Base-by-base conservation (phyloP, 2,888 invertebrate species). In the Drosophila birchii region DNA sequence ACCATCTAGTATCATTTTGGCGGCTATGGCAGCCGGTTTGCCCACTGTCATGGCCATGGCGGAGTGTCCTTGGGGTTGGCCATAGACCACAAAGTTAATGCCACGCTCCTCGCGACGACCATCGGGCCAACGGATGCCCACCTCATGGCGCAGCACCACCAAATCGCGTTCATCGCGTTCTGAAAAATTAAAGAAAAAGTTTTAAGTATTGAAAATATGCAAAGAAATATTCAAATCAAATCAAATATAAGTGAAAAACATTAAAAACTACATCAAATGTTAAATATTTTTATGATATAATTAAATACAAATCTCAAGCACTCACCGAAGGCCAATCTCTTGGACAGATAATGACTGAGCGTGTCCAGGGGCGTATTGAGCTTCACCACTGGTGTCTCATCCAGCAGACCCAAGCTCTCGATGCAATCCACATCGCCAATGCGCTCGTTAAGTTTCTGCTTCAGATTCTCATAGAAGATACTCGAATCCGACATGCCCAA, bases 21-120 rank as follows among this genome's bases (percentile, higher is more conserved):
- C 96, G 2, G 99, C 98, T 83, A 99, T 99, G 23, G 98, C 99
- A 8, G 98, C 96, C 0, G 96, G 99, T 93, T 95, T 97, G 26
- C 98, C 98, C 11, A 98, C 98, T 11, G 97, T 97, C 88, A 96
- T 95, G 0, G 98, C 96, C 99, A 99, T 99, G 32, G 99, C 99
- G 0, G 99, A 98, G 92, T 97, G 97, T 1, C 96, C 96, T 14
- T 91, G 85, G 0, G 94, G 93, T 74, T 96, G 95, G 0, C 99
- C 99, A 81, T 99, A 98, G 62, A 96, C 96, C 0, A 99, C 97
- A 93, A 99, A 95, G 76, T 96, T 97, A 57, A 97, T 95, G 74
- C 95, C 97, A 54, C 97, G 95, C 55, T 95, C 93, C 93, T 99
- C 99, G 76, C 95, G 94, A 76, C 94, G 94, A 23, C 96, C 96